Percentiles rank a stretch among this genome's conserved stretches.
Conservation (phyloP, 2,113 vertebrate genomes). For the Chloebia gouldiae region DNA sequence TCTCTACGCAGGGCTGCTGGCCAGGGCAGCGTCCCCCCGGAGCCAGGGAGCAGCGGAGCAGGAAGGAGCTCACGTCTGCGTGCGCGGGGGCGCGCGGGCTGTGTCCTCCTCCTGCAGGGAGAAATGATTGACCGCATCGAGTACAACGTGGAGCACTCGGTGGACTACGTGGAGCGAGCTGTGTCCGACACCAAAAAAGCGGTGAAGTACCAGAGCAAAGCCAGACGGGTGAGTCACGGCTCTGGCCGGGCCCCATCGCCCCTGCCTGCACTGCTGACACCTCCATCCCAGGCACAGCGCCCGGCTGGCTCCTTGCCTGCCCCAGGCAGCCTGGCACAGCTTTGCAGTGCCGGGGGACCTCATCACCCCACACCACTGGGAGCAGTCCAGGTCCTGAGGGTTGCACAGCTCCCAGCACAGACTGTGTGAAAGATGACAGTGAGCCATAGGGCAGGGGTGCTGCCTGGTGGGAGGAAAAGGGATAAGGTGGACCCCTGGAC, state of each 20-base stretch:
- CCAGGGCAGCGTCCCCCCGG: neutral
- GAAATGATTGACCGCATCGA: conserved; percentile 99
- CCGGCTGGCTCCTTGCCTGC: neutral
- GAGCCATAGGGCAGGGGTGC: neutral
- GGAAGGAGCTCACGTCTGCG: neutral
- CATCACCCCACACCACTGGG: neutral
- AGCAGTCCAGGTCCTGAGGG: neutral
- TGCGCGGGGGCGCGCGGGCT: neutral
- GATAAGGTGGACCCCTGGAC: neutral
- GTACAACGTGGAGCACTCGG: conserved; percentile 95
- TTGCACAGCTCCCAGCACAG: neutral
- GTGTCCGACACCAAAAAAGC: conserved; percentile 98
- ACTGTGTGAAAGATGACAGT: accelerated
- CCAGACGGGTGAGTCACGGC: conserved; percentile 85
- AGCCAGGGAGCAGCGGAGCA: neutral
- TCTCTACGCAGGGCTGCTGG: neutral
- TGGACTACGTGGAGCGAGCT: conserved; percentile 94
- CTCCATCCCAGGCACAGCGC: accelerated
- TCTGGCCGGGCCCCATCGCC: neutral
- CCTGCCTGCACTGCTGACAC: neutral
- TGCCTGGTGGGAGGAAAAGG: neutral
- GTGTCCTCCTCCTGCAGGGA: conserved; percentile 74
- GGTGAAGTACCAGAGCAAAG: conserved; percentile 98
- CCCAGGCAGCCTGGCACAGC: neutral
- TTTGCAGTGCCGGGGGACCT: neutral